Evolutionary conservation across 1,140 invertebrate species (phyloP), one percentile per base, ranked within the genome.

Genomic region (Wasmannia auropunctata): DNA sequence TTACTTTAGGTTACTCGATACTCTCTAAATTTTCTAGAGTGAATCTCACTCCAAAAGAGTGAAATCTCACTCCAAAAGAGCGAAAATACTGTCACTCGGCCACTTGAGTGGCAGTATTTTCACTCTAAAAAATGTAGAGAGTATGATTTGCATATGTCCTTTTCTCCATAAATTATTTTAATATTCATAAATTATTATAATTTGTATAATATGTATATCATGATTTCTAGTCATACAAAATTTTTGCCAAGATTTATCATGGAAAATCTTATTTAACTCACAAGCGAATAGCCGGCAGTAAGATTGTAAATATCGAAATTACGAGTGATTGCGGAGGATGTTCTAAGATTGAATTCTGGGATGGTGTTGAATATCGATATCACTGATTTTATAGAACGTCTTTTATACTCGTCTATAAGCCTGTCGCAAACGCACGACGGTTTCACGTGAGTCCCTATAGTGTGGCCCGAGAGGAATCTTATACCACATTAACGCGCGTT

Each of bases 261-360:
- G 54, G n/a, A 31, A 22, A 62, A 76, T 76, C 10, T 22, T 62
- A 79, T 65, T 79, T 8, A 37, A 65, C 34, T 14, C 25, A 28
- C 22, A 8, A 46, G 56, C 37, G 22, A 25, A 25, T 19, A 37
- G 7, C 19, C 31, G 34, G 14, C 58, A 67, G 6, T 5, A n/a
- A 34, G n/a, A 43, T 51, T 43, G 16, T 79, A 76, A 62, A 76
- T 76, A 76, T 76, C 22, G 56, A 46, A 14, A 76, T 62, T 76
- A 6, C 10, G 25, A 62, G 16, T 25, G 37, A 25, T 60, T 28
- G 7, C 34, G 7, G 8, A 37, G 54, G 22, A 76, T 25, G 40
- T 43, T 43, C 0, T 11, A 31, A 54, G 43, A 67, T 54, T 25
- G 46, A 79, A 79, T 51, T 46, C 60, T 51, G 60, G 16, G 37